Evolutionary conservation across 2,113 vertebrate genomes (phyloP).

Genomic region (Podarcis cretensis): DNA sequence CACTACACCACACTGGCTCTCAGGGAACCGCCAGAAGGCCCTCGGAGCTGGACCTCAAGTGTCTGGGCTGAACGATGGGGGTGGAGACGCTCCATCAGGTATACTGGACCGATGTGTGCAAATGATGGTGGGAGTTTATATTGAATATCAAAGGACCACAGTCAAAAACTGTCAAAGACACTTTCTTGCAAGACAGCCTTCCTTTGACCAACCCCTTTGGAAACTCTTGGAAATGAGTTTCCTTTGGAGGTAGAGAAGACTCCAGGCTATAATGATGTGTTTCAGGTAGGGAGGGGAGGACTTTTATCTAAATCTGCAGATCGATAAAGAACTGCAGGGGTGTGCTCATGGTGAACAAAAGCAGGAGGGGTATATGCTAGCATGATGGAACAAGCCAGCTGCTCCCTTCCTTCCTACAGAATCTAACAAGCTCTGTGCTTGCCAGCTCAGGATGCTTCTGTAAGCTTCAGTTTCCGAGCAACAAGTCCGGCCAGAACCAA

Average conservation of each 20-base stretch:
- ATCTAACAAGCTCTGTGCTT: neutral
- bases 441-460: neutral
- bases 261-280: neutral
- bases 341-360: neutral
- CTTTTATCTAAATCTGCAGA: neutral
- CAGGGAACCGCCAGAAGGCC: too few species aligned
- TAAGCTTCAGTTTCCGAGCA: conserved; percentile 15
- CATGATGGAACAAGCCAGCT: conserved; percentile 12
- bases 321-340: neutral
- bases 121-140: too few species aligned
- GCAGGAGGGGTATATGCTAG: neutral
- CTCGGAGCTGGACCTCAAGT: too few species aligned
- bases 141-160: too few species aligned
- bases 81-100: too few species aligned
- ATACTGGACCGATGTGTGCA: too few species aligned
- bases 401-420: neutral
- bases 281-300: neutral
- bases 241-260: neutral
- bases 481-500: neutral
- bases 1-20: too few species aligned
- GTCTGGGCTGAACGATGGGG: too few species aligned
- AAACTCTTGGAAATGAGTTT: neutral
- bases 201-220: too few species aligned
- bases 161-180: too few species aligned
- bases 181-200: neutral